Conservation (phyloP, 2,113 vertebrate genomes). For the Urocitellus parryii region DNA sequence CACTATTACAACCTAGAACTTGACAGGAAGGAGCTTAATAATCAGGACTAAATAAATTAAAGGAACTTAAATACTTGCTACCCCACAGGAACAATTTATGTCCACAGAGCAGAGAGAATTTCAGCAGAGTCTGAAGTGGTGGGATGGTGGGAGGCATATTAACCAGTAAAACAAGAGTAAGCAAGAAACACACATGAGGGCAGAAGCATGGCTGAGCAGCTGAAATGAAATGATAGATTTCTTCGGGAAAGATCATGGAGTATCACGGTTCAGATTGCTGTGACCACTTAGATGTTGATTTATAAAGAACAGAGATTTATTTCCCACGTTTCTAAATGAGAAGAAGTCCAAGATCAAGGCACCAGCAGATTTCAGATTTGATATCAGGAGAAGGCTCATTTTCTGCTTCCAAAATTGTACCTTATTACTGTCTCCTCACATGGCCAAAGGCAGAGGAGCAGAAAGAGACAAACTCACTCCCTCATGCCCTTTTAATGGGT, state of each 20-base stretch:
- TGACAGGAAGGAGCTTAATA: not conserved
- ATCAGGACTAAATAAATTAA: not conserved
- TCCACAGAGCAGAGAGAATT: not conserved
- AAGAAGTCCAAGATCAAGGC: not conserved
- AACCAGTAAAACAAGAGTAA: not conserved
- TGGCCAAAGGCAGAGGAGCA: not conserved
- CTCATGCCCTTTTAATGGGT: not conserved
- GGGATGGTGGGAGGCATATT: not conserved
- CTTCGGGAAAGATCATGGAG: not conserved
- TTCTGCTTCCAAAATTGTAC: not conserved
- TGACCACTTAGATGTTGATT: not conserved
- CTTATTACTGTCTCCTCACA: not conserved
- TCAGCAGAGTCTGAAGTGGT: not conserved
- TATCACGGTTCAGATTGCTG: not conserved
- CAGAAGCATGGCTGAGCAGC: not conserved
- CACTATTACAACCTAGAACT: not conserved
- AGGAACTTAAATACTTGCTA: not conserved
- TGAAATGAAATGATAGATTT: not conserved
- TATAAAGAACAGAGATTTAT: not conserved
- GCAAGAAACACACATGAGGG: not conserved
- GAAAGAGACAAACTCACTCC: not conserved
- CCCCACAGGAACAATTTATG: not conserved
- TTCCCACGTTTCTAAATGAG: not conserved
- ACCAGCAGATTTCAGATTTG: not conserved
- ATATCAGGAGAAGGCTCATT: not conserved